phyloP scores from a whole-genome alignment of 1,140 invertebrate species.

The Halictus rubicundus region DNA sequence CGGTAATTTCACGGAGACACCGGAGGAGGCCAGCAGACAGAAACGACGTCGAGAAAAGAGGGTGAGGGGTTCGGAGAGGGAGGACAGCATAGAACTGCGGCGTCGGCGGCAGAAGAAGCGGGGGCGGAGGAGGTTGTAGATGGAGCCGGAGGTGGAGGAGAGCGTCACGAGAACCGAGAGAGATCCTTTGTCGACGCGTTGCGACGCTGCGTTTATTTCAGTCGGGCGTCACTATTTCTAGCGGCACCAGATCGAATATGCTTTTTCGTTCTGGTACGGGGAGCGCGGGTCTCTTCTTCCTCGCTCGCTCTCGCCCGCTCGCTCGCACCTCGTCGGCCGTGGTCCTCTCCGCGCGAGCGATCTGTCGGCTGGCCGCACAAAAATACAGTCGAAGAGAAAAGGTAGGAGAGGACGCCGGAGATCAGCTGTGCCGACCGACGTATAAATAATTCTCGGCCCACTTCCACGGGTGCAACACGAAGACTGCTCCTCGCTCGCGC shows the following conservation, averaged over 20 bases:
- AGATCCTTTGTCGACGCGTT: slow-evolving; percentile 42
- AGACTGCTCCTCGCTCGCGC: background rate
- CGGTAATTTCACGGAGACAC: slow-evolving; percentile 26
- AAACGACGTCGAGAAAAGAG: background rate
- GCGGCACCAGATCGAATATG: slow-evolving; percentile 56
- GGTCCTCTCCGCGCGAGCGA: background rate
- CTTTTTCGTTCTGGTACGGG: slow-evolving; percentile 54
- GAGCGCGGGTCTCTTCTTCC: slow-evolving; percentile 3
- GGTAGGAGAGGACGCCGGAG: slow-evolving; percentile 43
- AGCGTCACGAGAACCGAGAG: slow-evolving; percentile 30
- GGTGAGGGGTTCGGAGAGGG: too few species aligned
- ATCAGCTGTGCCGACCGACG: slow-evolving; percentile 63
- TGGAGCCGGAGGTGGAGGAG: background rate
- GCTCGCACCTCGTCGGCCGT: background rate
- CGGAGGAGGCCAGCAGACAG: background rate
- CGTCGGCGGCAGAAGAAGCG: background rate
- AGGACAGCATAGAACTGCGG: too few species aligned
- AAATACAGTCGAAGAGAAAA: slow-evolving; percentile 59
- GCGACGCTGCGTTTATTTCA: slow-evolving; percentile 54
- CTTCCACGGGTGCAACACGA: slow-evolving; percentile 42
- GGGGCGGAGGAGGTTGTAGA: background rate
- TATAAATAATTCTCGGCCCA: slow-evolving; percentile 66
- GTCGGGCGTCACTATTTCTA: slow-evolving; percentile 54
- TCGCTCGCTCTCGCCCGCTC: background rate
- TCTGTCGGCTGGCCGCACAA: slow-evolving; percentile 37